Evolutionary conservation across 2,113 vertebrate genomes (phyloP).

Genomic region (Entelurus aequoreus): DNA sequence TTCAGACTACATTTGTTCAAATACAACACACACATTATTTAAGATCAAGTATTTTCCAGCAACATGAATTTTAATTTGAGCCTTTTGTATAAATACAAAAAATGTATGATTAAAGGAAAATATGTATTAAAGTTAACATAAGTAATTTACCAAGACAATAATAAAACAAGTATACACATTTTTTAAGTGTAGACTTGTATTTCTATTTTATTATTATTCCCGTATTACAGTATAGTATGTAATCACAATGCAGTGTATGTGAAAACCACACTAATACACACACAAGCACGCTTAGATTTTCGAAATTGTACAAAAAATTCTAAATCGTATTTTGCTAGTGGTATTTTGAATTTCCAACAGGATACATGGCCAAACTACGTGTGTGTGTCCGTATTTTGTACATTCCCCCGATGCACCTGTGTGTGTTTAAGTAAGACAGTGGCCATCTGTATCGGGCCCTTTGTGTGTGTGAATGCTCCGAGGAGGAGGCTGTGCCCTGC

Average conservation of each 20-base stretch:
- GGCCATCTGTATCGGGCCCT: constrained; percentile 4
- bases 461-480: constrained; percentile 50
- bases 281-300: no score
- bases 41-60: no score
- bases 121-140: no score
- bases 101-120: no score
- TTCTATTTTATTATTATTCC: no score
- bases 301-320: no score
- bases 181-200: not conserved
- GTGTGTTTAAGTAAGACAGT: constrained; percentile 34
- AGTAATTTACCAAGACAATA: no score
- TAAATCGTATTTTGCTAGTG: not conserved
- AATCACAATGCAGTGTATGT: not conserved
- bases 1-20: no score
- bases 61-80: no score
- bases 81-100: no score
- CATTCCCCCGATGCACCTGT: constrained; percentile 41
- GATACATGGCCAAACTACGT: not conserved
- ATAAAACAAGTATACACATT: not conserved
- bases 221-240: not conserved
- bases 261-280: not conserved
- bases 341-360: no score
- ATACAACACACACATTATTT: no score
- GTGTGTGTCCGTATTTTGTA: constrained; percentile 1
- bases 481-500: constrained; percentile 68